Conservation (phyloP, 1,140 invertebrate genomes). For the Megathymus violae region DNA sequence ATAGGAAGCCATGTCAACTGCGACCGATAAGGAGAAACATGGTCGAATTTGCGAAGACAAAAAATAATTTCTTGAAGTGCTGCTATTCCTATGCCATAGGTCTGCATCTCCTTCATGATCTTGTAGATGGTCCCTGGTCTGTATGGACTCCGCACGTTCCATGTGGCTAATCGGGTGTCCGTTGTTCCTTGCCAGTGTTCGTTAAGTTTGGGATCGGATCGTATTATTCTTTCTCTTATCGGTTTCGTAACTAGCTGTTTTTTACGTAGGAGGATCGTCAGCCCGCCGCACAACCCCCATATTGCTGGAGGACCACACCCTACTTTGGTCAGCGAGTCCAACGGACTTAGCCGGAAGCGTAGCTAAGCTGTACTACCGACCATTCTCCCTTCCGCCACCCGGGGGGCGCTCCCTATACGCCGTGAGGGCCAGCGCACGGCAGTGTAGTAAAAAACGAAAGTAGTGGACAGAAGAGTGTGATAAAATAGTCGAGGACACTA, state of each 20-base stretch:
- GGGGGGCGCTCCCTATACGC: slow-evolving; percentile 12
- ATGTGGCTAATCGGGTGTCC: slow-evolving; percentile 40
- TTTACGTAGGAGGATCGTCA: slow-evolving; percentile 26
- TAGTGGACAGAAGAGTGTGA: too few species aligned
- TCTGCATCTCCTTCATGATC: too few species aligned
- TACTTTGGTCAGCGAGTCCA: slow-evolving; percentile 17
- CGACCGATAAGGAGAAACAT: too few species aligned
- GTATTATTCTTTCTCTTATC: not conserved
- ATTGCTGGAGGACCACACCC: slow-evolving; percentile 32
- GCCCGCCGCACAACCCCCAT: slow-evolving; percentile 27
- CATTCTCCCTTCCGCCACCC: slow-evolving; percentile 17
- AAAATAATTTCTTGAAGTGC: slow-evolving; percentile 43
- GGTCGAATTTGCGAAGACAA: too few species aligned
- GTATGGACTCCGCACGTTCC: slow-evolving; percentile 38
- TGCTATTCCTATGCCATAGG: slow-evolving; percentile 31
- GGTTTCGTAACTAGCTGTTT: slow-evolving; percentile 10
- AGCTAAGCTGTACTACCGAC: slow-evolving; percentile 19
- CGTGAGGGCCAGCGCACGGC: slow-evolving; percentile 18
- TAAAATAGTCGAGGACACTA: too few species aligned
- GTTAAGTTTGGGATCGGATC: slow-evolving; percentile 26
- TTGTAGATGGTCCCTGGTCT: slow-evolving; percentile 18
- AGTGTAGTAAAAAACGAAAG: too few species aligned
- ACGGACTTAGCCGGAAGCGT: slow-evolving; percentile 19
- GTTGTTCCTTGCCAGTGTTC: slow-evolving; percentile 28
- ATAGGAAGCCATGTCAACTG: too few species aligned